Evolutionary conservation across 2,113 vertebrate species (phyloP), one percentile per base, ranked within the genome.

Genomic region (Acrocephalus arundinaceus): DNA sequence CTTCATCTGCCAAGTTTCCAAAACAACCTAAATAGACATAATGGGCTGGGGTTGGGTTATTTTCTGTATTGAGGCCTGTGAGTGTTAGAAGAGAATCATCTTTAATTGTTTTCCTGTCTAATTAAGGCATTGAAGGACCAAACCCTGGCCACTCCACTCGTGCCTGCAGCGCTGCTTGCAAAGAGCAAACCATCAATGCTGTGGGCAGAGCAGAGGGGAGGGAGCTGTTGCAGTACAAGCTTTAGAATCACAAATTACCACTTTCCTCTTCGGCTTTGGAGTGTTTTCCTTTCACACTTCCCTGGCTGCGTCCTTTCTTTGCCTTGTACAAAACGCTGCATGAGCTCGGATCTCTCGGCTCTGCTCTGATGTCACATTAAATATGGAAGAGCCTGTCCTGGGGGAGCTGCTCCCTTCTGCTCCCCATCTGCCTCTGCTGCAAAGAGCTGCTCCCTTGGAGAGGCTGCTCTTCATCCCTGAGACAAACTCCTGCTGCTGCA

Each of bases 391-490:
- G 80, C 39, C 9, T 74, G 89, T 89, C 95, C 89, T 71, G 48
- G 33, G 91, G 89, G 89, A 81, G 52, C 18, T 81, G 89, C 80
- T 87, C 89, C 91, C 80, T 95, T 75, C 94, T 97, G 89, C 73
- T 93, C 65, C 87, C 80, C 93, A 72, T 86, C 83, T 92, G 93
- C 90, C 33, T 51, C 81, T 55, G 61, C 52, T 80, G 62, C 23
- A 2, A 13, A 14, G 52, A 45, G 87, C 77, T 96, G 70, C 84
- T 75, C 13, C 0, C 68, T 28, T 19, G 57, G 74, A 87, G 62
- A 62, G 46, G 1, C 41, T 55, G 9, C 7, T 4, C 78, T 27
- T 75, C n/a, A 1, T 20, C 48, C 41, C 1, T 0, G 13, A 19
- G 61, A 30, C 55, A 22, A 2, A 41, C 33, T 1, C 55, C 30